A percentile compares a stretch with the other conserved stretches of the same genome.
Conservation (phyloP, 2,888 invertebrate genomes). For the Netelia virgata region DNA sequence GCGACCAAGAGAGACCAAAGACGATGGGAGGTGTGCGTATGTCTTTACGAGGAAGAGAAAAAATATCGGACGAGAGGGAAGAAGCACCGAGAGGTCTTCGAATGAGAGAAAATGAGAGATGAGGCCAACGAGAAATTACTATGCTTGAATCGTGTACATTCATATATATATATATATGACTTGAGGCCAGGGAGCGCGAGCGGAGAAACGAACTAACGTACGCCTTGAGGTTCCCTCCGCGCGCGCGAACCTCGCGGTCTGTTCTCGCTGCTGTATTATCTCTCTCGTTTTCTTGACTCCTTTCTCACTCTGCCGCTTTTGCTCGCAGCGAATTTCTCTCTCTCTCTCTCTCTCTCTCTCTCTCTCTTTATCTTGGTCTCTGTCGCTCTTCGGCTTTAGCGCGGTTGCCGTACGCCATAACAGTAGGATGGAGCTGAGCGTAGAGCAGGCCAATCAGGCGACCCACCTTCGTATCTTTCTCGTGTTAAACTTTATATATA, state of each 20-base stretch:
- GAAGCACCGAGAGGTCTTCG: conserved; percentile 2
- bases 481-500: neutral
- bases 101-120: conserved; percentile 42
- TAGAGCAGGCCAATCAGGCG: conserved; percentile 83
- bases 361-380: conserved; percentile 43
- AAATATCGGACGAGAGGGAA: conserved; percentile 28
- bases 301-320: conserved; percentile 43
- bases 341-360: conserved; percentile 39
- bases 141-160: conserved; percentile 67
- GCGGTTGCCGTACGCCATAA: conserved; percentile 74
- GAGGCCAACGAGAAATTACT: conserved; percentile 80
- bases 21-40: conserved; percentile 1
- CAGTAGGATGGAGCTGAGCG: conserved; percentile 80
- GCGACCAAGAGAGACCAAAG: conserved; percentile 29
- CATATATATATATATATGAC: conserved; percentile 67
- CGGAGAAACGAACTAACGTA: conserved; percentile 51
- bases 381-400: conserved; percentile 54
- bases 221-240: conserved; percentile 54
- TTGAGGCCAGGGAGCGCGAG: conserved; percentile 40
- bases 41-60: conserved; percentile 37
- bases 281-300: conserved; percentile 34
- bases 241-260: conserved; percentile 46
- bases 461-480: conserved; percentile 73
- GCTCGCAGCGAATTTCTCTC: conserved; percentile 32
- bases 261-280: conserved; percentile 64